Conservation (phyloP, 2,113 vertebrate species). For the Synchiropus splendidus region DNA sequence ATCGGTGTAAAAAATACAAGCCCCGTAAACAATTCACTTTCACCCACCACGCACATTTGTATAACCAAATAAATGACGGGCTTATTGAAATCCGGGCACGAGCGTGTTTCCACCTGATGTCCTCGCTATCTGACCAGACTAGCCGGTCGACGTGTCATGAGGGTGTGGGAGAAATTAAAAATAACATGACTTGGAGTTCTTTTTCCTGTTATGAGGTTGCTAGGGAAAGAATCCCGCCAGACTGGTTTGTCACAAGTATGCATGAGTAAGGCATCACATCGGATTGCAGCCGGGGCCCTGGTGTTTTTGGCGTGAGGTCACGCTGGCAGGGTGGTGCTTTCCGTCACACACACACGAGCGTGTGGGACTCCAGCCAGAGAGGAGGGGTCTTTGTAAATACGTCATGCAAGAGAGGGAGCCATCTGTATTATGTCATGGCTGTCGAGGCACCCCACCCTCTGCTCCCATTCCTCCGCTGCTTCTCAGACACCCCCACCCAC, state of each 20-base stretch:
- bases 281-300: slow-evolving; percentile 3
- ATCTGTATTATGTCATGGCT: slow-evolving; percentile 53
- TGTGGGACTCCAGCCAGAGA: slow-evolving; percentile 6
- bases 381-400: slow-evolving; percentile 1
- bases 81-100: no score
- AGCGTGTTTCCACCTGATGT: background rate
- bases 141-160: background rate
- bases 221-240: slow-evolving; percentile 1
- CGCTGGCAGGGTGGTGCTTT: slow-evolving; percentile 24
- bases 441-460: slow-evolving; percentile 45
- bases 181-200: background rate
- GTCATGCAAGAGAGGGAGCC: slow-evolving; percentile 32
- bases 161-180: slow-evolving; percentile 2
- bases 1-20: no score
- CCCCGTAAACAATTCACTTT: no score
- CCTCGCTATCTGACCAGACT: background rate
- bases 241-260: background rate
- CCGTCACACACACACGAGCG: slow-evolving; percentile 33
- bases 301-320: slow-evolving; percentile 28
- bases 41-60: no score
- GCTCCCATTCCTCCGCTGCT: slow-evolving; percentile 6
- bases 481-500: slow-evolving; percentile 6
- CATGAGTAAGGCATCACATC: slow-evolving; percentile 7
- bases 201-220: slow-evolving; percentile 13
- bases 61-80: no score